Base-by-base conservation (phyloP, 2,888 invertebrate genomes). In the Scaptomyza parva region DNA sequence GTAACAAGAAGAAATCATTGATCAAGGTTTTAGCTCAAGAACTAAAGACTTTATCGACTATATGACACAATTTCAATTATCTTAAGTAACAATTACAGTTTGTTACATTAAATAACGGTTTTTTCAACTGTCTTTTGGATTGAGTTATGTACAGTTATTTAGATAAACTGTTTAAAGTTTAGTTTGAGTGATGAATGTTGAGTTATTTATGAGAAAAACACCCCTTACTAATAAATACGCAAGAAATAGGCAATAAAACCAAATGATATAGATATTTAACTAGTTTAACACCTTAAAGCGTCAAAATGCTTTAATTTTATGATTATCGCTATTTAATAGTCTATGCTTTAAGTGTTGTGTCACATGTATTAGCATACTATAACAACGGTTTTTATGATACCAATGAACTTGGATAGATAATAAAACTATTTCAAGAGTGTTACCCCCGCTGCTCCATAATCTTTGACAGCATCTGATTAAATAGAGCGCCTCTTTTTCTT, bases 391-490 rank as follows among this genome's bases (percentile, higher is more conserved):
- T 22, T 8, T 18, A 20, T 65, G 71, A 39, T 40, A 61, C 51
- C 57, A 54, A 52, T 68, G 60, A 60, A 53, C 33, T 30, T 20
- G 30, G 30, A 9, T 17, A 41, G 54, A 37, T 52, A 44, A 55
- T 64, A 57, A 71, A 70, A 43, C 17, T 37, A 33, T 4, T 14
- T 11, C 11, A 33, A 33, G n/a, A 33, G 33, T 12, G 24, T 24
- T 24, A 24, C 6, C 9, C 6, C 9, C 9, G 9, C 11, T 28
- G 6, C 30, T 12, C 33, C 33, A 33, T 4, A 1, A 14, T 26
- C 20, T 41, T 12, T 12, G 39, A 35, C 28, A 48, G 26, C 35
- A 51, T 43, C 41, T 50, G 76, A 76, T 71, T 76, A 76, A 65
- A 43, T n/a, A n/a, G n/a, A 71, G 40, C 65, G 39, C 66, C 57